Evolutionary conservation across 2,113 vertebrate species (phyloP).

Genomic region (Hemibagrus wyckioides): DNA sequence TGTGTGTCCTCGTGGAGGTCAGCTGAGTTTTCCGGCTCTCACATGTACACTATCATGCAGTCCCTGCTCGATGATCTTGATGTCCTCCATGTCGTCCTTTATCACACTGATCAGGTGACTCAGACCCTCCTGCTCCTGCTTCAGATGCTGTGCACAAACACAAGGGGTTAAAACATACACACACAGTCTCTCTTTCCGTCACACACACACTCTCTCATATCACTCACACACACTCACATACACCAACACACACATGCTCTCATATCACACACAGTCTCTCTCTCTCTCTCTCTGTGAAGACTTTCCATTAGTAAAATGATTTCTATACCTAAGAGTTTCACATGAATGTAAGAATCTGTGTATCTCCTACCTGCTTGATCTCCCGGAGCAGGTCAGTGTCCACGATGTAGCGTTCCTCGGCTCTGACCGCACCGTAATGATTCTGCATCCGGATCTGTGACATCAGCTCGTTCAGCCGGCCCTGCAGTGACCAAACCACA

Average conservation of each 20-base stretch:
- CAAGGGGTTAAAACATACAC: neutral
- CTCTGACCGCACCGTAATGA: slow-evolving; percentile 89
- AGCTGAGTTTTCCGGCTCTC: slow-evolving; percentile 86
- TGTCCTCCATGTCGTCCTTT: slow-evolving; percentile 95
- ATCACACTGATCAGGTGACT: slow-evolving; percentile 95
- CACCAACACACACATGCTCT: neutral
- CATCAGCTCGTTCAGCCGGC: slow-evolving; percentile 97
- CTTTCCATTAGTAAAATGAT: neutral
- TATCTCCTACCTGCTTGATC: slow-evolving; percentile 82
- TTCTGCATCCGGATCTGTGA: slow-evolving; percentile 99
- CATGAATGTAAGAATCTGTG: neutral
- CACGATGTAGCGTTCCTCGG: slow-evolving; percentile 91
- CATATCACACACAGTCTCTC: no score
- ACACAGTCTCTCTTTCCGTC: neutral
- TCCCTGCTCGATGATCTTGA: slow-evolving; percentile 92
- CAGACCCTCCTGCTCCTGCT: slow-evolving; percentile 94
- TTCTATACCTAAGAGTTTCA: neutral
- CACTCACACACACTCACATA: no score
- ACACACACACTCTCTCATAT: no score
- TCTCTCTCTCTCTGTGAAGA: neutral
- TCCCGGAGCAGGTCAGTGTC: slow-evolving; percentile 90
- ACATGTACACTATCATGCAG: slow-evolving; percentile 86
- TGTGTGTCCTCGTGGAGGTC: slow-evolving; percentile 59
- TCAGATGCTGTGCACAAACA: slow-evolving; percentile 81
- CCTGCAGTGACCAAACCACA: slow-evolving; percentile 68